Conservation (phyloP, 2,797 vertebrate species). For the Alauda arvensis region DNA sequence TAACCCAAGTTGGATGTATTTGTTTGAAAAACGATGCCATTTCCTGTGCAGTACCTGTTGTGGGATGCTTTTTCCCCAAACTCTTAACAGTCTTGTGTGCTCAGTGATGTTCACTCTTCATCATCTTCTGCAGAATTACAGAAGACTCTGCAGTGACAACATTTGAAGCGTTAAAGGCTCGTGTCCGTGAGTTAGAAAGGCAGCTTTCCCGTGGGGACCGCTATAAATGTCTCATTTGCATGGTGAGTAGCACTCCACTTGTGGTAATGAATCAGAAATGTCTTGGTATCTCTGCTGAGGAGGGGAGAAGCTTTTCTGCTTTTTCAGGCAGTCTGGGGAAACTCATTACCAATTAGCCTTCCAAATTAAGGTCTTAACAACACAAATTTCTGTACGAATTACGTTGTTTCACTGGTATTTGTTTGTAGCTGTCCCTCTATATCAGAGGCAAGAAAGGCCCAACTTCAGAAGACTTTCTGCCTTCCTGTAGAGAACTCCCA, state of each 20-base stretch:
- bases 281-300: constrained; percentile 17
- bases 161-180: constrained; percentile 97
- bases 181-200: constrained; percentile 96
- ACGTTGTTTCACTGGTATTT: neutral
- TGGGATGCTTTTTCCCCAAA: neutral
- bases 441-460: neutral
- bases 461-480: neutral
- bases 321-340: neutral
- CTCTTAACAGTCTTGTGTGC: neutral
- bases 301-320: neutral
- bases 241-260: constrained; percentile 82
- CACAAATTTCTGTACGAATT: neutral
- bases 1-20: neutral
- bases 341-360: neutral
- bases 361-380: neutral
- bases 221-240: constrained; percentile 99
- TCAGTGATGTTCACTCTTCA: constrained; percentile 30
- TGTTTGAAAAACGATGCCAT: neutral
- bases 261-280: constrained; percentile 63
- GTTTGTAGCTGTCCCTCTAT: neutral
- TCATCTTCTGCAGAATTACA: constrained; percentile 84
- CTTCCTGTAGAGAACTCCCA: neutral
- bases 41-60: neutral
- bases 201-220: constrained; percentile 96
- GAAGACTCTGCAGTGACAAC: constrained; percentile 97